These are phyloP conservation scores for Holacanthella duospinosa DNA, from an alignment of 2,888 invertebrate genomes.

Conservation along the genomic window DNA sequence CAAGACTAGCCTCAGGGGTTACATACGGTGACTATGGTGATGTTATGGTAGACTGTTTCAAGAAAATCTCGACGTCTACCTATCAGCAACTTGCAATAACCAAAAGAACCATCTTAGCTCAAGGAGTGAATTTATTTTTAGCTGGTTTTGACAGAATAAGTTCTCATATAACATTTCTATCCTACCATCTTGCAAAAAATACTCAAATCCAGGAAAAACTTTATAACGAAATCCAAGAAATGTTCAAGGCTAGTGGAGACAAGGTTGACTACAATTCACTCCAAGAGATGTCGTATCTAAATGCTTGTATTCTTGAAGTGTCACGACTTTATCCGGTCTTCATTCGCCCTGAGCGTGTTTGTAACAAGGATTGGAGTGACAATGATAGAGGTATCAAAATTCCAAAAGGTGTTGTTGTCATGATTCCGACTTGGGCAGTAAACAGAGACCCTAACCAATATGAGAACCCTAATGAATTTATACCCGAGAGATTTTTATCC, in stretches of 20 bases:
- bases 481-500: conserved; percentile 24
- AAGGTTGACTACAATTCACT: conserved; percentile 19
- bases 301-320: conserved; percentile 21
- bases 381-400: conserved; percentile 9
- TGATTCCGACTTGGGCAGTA: conserved; percentile 24
- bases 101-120: conserved; percentile 15
- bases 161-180: conserved; percentile 12
- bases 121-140: conserved; percentile 25
- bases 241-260: conserved; percentile 17
- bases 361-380: conserved; percentile 28
- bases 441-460: conserved; percentile 18
- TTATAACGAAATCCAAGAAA: conserved; percentile 19
- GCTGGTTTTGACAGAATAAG: conserved; percentile 26
- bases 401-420: conserved; percentile 15
- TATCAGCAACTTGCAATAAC: conserved; percentile 14
- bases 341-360: conserved; percentile 21
- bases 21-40: conserved; percentile 2
- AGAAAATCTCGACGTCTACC: conserved; percentile 13
- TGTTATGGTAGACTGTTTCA: background rate
- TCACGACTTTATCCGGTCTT: conserved; percentile 22
- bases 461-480: conserved; percentile 13
- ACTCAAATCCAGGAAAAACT: conserved; percentile 17
- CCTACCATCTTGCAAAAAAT: conserved; percentile 17
- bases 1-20: background rate
- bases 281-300: conserved; percentile 17